phyloP scores from a whole-genome alignment of 2,888 invertebrate species.

The Balanococcus diminutus region DNA sequence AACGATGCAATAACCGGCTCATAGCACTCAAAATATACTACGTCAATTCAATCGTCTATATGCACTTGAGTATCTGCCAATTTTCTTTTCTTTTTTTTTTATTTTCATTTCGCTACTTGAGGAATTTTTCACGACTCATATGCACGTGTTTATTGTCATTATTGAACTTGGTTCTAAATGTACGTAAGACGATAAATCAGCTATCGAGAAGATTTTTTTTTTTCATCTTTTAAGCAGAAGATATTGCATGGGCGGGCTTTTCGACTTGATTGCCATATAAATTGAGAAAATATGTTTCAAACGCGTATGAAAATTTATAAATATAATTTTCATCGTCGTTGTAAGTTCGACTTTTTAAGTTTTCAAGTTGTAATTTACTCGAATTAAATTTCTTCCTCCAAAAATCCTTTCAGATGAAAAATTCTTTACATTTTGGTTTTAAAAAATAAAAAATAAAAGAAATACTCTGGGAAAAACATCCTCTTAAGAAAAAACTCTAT shows the following conservation, averaged over 20 bases:
- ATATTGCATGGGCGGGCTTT: neutral
- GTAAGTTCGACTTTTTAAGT: neutral
- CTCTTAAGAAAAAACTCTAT: no score
- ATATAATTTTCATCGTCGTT: neutral
- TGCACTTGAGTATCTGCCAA: neutral
- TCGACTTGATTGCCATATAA: neutral
- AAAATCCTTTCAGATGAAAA: no score
- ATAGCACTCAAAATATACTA: neutral
- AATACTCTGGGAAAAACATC: no score
- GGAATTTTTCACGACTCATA: neutral
- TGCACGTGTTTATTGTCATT: slow-evolving; percentile 19
- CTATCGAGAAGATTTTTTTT: neutral
- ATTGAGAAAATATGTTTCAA: neutral
- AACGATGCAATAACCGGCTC: neutral
- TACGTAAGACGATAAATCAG: neutral
- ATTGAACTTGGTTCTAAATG: neutral
- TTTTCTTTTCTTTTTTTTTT: neutral
- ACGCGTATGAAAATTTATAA: neutral
- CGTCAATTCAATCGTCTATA: neutral
- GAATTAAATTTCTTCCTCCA: neutral
- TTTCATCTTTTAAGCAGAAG: neutral
- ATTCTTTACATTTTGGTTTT: no score
- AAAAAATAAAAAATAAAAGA: no score
- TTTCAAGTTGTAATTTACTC: neutral
- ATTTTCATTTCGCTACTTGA: neutral